These are phyloP conservation scores for Apeltes quadracus DNA, from an alignment of 2,113 vertebrate species.

Conservation along the genomic window DNA sequence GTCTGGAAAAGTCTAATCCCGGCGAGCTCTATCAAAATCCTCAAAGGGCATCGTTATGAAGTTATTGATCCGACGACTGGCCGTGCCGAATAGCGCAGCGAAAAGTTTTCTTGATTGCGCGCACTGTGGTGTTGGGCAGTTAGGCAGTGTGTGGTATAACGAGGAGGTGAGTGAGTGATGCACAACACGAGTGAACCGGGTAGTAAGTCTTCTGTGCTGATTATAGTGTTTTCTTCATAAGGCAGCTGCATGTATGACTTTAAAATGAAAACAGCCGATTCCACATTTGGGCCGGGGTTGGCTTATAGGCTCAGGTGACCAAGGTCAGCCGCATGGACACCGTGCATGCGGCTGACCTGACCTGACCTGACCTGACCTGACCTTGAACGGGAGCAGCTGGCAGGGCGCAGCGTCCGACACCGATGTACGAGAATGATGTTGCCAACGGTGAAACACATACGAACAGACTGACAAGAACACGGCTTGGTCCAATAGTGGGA, in stretches of 20 bases:
- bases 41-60: constrained; percentile 64
- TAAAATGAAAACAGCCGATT: background rate
- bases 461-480: background rate
- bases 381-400: too few relatives aligned
- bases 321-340: background rate
- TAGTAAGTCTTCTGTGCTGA: background rate
- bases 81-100: constrained; percentile 52
- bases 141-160: background rate
- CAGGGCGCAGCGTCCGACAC: too few relatives aligned
- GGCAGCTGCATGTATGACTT: background rate
- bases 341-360: too few relatives aligned
- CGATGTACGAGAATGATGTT: too few relatives aligned
- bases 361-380: too few relatives aligned
- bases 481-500: background rate
- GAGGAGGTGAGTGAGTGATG: background rate
- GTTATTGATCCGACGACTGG: constrained; percentile 57
- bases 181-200: background rate
- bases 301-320: too few relatives aligned
- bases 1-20: constrained; percentile 44
- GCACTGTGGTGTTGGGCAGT: too few relatives aligned
- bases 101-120: constrained; percentile 51
- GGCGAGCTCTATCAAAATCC: constrained; percentile 49
- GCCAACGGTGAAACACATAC: too few relatives aligned
- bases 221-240: background rate
- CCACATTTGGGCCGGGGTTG: background rate